Evolutionary conservation across 2,797 vertebrate species (phyloP).

Genomic region (Discoglossus pictus): DNA sequence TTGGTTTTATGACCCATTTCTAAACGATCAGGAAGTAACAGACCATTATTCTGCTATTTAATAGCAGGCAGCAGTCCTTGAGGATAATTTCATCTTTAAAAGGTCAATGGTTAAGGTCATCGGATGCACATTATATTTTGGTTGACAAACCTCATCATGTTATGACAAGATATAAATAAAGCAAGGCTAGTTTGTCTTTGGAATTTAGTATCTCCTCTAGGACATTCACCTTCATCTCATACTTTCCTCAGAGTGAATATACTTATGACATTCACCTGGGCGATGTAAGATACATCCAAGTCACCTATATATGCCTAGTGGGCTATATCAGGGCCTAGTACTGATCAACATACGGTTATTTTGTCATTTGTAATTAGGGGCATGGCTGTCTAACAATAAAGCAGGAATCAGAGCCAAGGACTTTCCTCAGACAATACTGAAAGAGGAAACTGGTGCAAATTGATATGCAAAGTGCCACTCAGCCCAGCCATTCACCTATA

Average conservation of each 20-base stretch:
- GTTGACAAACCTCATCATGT: conserved; percentile 19
- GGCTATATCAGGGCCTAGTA: too few species aligned
- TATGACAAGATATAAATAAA: conserved; percentile 24
- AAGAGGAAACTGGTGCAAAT: conserved; percentile 1
- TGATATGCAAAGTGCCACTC: conserved; percentile 8
- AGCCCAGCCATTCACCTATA: conserved; percentile 1
- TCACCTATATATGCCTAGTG: too few species aligned
- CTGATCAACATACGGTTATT: too few species aligned
- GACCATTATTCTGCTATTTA: conserved; percentile 43
- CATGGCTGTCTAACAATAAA: not conserved
- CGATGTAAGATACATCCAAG: too few species aligned
- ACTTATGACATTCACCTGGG: too few species aligned
- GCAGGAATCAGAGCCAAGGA: conserved; percentile 17
- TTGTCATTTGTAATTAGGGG: not conserved
- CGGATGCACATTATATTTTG: conserved; percentile 9
- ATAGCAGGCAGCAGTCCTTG: conserved; percentile 38
- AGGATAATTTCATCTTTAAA: conserved; percentile 33
- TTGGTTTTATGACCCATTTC: conserved; percentile 48
- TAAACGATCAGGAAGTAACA: conserved; percentile 47
- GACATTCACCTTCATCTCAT: too few species aligned
- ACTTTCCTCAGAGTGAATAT: too few species aligned
- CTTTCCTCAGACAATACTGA: not conserved
- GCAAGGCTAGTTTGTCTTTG: not conserved
- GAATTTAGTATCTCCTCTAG: not conserved
- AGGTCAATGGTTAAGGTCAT: conserved; percentile 45